Base-by-base conservation (phyloP, 2,113 vertebrate species). In the Smithornis capensis region DNA sequence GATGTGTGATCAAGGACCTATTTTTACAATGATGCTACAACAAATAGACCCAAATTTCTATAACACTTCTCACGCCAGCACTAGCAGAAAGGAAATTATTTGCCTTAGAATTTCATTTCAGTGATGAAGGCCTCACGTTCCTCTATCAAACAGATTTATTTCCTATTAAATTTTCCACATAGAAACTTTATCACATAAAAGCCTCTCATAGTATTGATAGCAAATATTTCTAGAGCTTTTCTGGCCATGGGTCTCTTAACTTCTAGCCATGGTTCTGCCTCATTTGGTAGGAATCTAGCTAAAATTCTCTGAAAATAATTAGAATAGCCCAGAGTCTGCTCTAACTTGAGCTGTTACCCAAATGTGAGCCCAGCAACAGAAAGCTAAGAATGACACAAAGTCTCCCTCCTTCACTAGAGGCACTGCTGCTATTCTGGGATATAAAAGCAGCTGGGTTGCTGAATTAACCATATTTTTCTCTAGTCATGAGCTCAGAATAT, bases 401-500 rank as follows among this genome's bases (percentile, higher is more conserved):
- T 85, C 74, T 56, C 44, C 16, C 80, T 89, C 63, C 73, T 65
- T 97, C 90, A 92, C 82, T 92, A 89, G 90, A 95, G 63, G 63
- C 92, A 90, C 63, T 87, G 87, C 89, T 93, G 74, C 92, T 93
- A 92, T 93, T 92, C 93, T 90, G 89, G 90, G 87, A 95, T 95
- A 83, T 76, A 89, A 94, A 82, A 94, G 92, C 93, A 96, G 47
- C 95, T 95, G 93, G 81, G 81, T 78, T 96, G 92, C 83, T 93
- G 93, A 94, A 93, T 92, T 89, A 95, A 93, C 87, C 94, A 93
- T 96, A 96, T 95, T 96, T 94, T 96, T 55, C 79, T 95, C 63
- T 83, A 97, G 90, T 95, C 64, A 74, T 77, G 76, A 96, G 87
- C 81, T 93, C 59, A 90, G 85, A 96, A 93, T 95, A 93, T 89